These are phyloP conservation scores for Gadopsis marmoratus DNA, from an alignment of 2,797 vertebrate genomes.

Conservation along the genomic window DNA sequence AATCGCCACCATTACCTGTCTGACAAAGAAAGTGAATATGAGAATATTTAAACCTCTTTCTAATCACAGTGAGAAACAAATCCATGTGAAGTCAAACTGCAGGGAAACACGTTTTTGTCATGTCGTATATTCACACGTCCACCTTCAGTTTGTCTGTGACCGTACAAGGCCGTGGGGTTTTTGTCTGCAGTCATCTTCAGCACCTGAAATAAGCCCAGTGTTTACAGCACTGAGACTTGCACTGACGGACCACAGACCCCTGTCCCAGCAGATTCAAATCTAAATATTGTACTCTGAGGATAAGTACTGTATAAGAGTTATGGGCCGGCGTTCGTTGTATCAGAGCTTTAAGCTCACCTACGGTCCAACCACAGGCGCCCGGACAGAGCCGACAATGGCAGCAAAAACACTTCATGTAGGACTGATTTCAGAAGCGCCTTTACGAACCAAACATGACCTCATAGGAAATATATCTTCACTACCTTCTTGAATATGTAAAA, in stretches of 20 bases:
- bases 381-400: slow-evolving; percentile 22
- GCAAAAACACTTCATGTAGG: slow-evolving; percentile 17
- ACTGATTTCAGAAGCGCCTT: slow-evolving; percentile 20
- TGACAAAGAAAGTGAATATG: not conserved
- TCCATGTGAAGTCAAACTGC: not conserved
- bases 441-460: slow-evolving; percentile 4
- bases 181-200: slow-evolving; percentile 46
- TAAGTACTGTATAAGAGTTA: slow-evolving; percentile 72
- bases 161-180: slow-evolving; percentile 77
- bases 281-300: slow-evolving; percentile 83
- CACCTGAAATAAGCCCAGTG: slow-evolving; percentile 76
- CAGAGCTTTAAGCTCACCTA: slow-evolving; percentile 38
- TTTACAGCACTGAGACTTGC: slow-evolving; percentile 75
- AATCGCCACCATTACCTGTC: not conserved
- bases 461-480: not conserved
- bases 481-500: not conserved
- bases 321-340: slow-evolving; percentile 37
- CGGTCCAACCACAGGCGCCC: slow-evolving; percentile 26
- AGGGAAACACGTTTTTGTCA: not conserved
- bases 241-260: slow-evolving; percentile 81
- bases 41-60: not conserved
- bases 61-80: not conserved
- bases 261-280: slow-evolving; percentile 75
- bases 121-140: not conserved
- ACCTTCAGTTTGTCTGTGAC: slow-evolving; percentile 62